A percentile compares a stretch with the other conserved stretches of the same genome.
Conservation (phyloP, 30 jellyfish, hydroid and myxozoan species). For the Hydra vulgaris region DNA sequence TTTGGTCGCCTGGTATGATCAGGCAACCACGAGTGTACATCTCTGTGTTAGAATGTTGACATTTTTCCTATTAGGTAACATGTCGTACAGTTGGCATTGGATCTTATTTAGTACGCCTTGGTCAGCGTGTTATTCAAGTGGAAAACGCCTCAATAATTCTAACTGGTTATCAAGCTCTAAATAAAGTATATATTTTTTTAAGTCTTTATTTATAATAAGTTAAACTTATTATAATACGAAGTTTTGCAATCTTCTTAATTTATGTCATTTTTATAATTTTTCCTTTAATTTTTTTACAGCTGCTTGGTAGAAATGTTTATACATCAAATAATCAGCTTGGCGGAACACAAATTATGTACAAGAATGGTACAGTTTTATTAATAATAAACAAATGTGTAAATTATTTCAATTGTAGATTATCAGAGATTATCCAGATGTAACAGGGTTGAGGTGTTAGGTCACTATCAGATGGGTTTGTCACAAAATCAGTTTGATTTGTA, state of each 20-base stretch:
- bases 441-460: no score
- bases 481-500: no score
- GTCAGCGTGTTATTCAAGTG: conserved; percentile 81
- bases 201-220: no score
- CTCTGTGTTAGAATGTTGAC: no score
- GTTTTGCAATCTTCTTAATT: no score
- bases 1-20: no score
- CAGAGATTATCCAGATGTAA: no score
- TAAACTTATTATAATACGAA: no score
- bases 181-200: conserved; percentile 32
- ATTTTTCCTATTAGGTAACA: conserved; percentile 44
- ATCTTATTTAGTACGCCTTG: conserved; percentile 69
- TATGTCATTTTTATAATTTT: not conserved
- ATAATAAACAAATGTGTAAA: not conserved
- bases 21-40: no score
- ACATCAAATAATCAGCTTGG: conserved; percentile 88
- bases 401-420: no score
- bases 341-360: conserved; percentile 77
- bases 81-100: conserved; percentile 97
- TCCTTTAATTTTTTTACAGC: conserved; percentile 20
- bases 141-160: conserved; percentile 70
- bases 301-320: conserved; percentile 79
- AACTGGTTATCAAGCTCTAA: conserved; percentile 78
- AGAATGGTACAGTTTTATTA: conserved; percentile 42
- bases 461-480: no score